Evolutionary conservation across 2,888 invertebrate species (phyloP).

Genomic region (Shargacucullia verbasci): DNA sequence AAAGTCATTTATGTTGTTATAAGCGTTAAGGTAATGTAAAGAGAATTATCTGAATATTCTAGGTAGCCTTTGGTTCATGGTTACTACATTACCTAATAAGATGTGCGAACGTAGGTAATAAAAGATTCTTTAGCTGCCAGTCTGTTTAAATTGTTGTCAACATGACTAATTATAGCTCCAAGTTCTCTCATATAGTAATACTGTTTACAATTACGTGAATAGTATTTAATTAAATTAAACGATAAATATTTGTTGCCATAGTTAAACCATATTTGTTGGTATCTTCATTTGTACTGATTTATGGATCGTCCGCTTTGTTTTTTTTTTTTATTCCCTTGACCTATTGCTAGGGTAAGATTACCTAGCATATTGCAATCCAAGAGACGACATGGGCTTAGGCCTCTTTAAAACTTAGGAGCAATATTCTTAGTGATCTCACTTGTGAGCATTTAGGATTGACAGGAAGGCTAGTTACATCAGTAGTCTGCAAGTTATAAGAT

Average conservation of each 20-base stretch:
- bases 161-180: conserved; percentile 32
- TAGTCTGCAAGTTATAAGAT: too few species aligned
- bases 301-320: neutral
- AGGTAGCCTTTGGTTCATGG: conserved; percentile 42
- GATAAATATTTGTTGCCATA: conserved; percentile 19
- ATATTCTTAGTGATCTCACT: too few species aligned
- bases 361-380: too few species aligned
- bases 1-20: conserved; percentile 22
- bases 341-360: neutral
- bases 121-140: conserved; percentile 21
- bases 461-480: too few species aligned
- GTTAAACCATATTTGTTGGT: conserved; percentile 17
- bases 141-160: conserved; percentile 9
- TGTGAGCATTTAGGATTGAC: too few species aligned
- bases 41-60: conserved; percentile 38
- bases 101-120: conserved; percentile 18
- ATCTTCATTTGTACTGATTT: conserved; percentile 4
- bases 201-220: conserved; percentile 11
- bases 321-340: conserved; percentile 6
- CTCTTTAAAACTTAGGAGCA: too few species aligned
- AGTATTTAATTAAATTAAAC: conserved; percentile 16
- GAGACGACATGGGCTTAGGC: too few species aligned
- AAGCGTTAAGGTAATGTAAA: conserved; percentile 22
- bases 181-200: conserved; percentile 6
- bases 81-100: conserved; percentile 36